Evolutionary conservation across 2,797 vertebrate species (phyloP).

Genomic region (Pangasius sanitwongsei): DNA sequence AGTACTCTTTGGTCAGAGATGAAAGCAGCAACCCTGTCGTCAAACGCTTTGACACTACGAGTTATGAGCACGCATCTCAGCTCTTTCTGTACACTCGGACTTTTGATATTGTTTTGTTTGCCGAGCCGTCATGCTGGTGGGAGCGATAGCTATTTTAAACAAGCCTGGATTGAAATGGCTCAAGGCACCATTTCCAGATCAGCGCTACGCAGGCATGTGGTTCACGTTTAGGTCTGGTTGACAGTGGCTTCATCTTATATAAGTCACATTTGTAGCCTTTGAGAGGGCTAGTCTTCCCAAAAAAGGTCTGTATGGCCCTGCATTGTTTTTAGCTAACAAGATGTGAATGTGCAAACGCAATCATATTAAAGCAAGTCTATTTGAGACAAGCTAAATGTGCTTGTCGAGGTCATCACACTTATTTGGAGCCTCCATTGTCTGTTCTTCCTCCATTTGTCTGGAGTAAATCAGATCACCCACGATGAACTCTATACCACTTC

Average conservation of each 20-base stretch:
- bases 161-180: slow-evolving; percentile 3
- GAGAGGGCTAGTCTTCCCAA: not conserved
- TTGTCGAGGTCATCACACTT: slow-evolving; percentile 28
- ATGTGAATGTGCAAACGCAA: slow-evolving; percentile 18
- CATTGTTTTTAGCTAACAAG: slow-evolving; percentile 19
- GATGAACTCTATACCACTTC: slow-evolving; percentile 50
- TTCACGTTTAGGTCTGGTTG: slow-evolving; percentile 15
- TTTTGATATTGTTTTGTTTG: slow-evolving; percentile 37
- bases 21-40: slow-evolving; percentile 55
- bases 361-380: slow-evolving; percentile 42
- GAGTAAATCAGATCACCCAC: slow-evolving; percentile 49
- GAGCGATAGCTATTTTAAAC: slow-evolving; percentile 17
- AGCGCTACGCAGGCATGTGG: slow-evolving; percentile 14
- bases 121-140: slow-evolving; percentile 20
- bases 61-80: not conserved
- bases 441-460: slow-evolving; percentile 53
- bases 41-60: slow-evolving; percentile 41
- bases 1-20: slow-evolving; percentile 59
- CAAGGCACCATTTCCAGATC: not conserved
- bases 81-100: slow-evolving; percentile 21
- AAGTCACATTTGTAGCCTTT: not conserved
- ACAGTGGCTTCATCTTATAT: slow-evolving; percentile 12
- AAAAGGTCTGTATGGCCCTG: not conserved
- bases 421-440: slow-evolving; percentile 53
- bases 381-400: slow-evolving; percentile 23